phyloP scores from a whole-genome alignment of 2,888 invertebrate species.

The Galerucella nymphaeae region DNA sequence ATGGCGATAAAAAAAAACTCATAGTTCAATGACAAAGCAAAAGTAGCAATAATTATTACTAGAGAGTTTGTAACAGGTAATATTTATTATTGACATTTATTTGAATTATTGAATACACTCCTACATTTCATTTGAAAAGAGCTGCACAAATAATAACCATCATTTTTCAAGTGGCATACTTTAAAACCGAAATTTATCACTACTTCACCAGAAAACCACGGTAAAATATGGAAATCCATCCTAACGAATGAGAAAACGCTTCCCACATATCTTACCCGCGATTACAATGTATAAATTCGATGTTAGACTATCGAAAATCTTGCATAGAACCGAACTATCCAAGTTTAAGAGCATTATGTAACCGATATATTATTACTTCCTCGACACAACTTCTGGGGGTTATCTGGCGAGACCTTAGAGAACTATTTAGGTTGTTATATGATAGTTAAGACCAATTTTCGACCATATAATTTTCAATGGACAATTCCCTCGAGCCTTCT shows the following conservation, averaged over 20 bases:
- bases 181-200: background rate
- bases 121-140: background rate
- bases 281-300: slow-evolving; percentile 8
- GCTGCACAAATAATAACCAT: background rate
- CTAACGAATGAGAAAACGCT: background rate
- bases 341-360: slow-evolving; percentile 11
- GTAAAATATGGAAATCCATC: background rate
- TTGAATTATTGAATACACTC: too few relatives aligned
- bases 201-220: background rate
- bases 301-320: slow-evolving; percentile 11
- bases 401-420: slow-evolving; percentile 33
- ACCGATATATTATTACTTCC: slow-evolving; percentile 27
- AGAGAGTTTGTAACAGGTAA: too few relatives aligned
- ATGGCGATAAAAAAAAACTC: too few relatives aligned
- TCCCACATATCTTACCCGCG: background rate
- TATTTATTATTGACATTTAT: too few relatives aligned
- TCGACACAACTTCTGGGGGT: slow-evolving; percentile 30
- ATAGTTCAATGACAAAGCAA: too few relatives aligned
- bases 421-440: slow-evolving; percentile 37
- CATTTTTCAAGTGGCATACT: background rate
- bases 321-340: background rate
- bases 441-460: slow-evolving; percentile 40
- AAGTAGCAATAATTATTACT: too few relatives aligned
- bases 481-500: slow-evolving; percentile 24
- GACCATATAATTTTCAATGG: slow-evolving; percentile 36